These are phyloP conservation scores for Cryptomyrus ogoouensis DNA, from an alignment of 2,113 vertebrate species.

Conservation along the genomic window DNA sequence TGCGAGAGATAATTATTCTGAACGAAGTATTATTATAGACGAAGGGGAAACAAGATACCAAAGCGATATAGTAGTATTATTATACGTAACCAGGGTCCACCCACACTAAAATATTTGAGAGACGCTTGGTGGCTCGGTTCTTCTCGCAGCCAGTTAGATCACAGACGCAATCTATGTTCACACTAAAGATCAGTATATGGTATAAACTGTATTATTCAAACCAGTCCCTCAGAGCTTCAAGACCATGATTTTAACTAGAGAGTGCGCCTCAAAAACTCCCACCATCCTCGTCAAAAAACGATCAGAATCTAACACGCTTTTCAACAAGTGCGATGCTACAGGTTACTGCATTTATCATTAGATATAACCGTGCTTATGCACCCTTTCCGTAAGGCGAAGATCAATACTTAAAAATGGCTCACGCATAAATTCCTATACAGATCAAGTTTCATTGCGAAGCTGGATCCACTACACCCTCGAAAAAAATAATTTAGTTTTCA, in stretches of 20 bases:
- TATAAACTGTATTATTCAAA: neutral
- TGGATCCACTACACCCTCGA: neutral
- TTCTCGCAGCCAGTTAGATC: neutral
- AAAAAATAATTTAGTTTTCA: neutral
- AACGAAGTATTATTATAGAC: neutral
- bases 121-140: neutral
- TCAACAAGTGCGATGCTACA: neutral
- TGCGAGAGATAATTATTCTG: neutral
- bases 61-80: neutral
- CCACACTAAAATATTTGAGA: neutral
- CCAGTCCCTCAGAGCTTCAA: neutral
- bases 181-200: neutral
- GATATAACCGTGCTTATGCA: neutral
- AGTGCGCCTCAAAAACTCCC: neutral
- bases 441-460: neutral
- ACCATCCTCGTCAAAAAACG: neutral
- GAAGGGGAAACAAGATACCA: neutral
- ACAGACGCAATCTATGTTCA: neutral
- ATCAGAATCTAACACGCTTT: neutral
- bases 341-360: neutral
- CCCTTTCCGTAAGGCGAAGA: neutral
- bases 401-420: neutral
- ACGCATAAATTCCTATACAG: neutral
- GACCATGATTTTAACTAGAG: neutral
- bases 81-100: neutral